These are phyloP conservation scores for Drosophila mimetica DNA, from an alignment of 2,888 invertebrate species.

Conservation along the genomic window DNA sequence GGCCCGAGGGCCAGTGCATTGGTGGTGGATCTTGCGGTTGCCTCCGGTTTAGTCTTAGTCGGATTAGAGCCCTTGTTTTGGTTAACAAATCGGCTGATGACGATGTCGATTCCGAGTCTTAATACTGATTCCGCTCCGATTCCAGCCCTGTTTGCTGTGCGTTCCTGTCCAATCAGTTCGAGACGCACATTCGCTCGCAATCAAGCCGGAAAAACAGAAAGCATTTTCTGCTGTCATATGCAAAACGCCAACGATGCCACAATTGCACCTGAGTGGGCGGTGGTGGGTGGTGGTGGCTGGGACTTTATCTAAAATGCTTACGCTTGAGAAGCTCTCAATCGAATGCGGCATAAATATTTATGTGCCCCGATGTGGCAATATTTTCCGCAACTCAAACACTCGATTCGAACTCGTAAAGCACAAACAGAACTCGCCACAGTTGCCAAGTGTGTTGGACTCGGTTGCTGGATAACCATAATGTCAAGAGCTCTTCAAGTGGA, in stretches of 20 bases:
- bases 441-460: constrained; percentile 63
- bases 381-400: constrained; percentile 21
- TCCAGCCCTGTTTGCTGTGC: constrained; percentile 9
- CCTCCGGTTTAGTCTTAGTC: constrained; percentile 46
- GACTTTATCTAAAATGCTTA: constrained; percentile 83
- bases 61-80: constrained; percentile 77
- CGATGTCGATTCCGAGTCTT: constrained; percentile 30
- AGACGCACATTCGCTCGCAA: constrained; percentile 56
- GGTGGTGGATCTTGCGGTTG: constrained; percentile 66
- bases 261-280: constrained; percentile 53
- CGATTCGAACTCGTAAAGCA: constrained; percentile 29
- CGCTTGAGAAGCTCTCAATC: constrained; percentile 80
- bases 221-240: constrained; percentile 74
- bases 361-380: constrained; percentile 53
- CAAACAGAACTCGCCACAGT: constrained; percentile 58
- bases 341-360: constrained; percentile 77
- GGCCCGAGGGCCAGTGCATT: constrained; percentile 26
- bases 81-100: constrained; percentile 72
- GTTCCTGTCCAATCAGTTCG: constrained; percentile 70
- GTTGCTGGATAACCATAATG: constrained; percentile 79
- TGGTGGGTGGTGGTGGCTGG: constrained; percentile 27
- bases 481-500: constrained; percentile 76
- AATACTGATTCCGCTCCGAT: constrained; percentile 26
- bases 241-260: constrained; percentile 57
- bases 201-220: constrained; percentile 54